phyloP scores from a whole-genome alignment of 2,113 vertebrate species.

The Nycticorax nycticorax region DNA sequence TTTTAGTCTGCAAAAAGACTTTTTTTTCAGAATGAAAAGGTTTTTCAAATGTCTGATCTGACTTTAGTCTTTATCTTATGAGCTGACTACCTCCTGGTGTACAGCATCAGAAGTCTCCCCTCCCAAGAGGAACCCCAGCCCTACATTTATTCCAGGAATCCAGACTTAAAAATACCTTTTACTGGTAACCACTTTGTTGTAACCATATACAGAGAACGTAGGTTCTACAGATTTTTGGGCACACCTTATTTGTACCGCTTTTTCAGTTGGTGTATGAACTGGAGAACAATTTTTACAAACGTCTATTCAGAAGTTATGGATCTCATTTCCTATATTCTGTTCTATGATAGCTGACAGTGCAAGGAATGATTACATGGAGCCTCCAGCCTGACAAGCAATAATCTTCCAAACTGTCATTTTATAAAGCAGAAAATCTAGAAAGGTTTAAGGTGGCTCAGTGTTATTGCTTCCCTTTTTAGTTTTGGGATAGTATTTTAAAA shows the following conservation, averaged over 20 bases:
- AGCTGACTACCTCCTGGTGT: background rate
- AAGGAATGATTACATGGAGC: background rate
- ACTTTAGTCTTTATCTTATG: background rate
- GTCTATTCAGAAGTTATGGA: background rate
- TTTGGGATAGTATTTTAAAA: background rate
- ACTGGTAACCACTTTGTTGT: background rate
- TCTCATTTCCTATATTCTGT: background rate
- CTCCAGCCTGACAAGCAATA: background rate
- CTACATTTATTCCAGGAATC: background rate
- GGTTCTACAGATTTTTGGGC: background rate
- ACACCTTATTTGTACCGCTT: background rate
- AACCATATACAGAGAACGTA: background rate
- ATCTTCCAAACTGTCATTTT: background rate
- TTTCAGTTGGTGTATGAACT: background rate
- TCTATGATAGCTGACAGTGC: background rate
- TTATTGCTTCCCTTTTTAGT: background rate
- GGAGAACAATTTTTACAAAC: background rate
- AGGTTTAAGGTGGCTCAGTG: background rate
- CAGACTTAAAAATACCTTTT: background rate
- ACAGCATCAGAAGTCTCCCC: background rate
- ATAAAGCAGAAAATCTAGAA: background rate
- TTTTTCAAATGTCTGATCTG: background rate
- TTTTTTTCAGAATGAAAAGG: background rate
- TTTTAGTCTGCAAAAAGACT: background rate
- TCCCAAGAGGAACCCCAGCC: rapidly evolving